phyloP scores from a whole-genome alignment of 1,140 invertebrate species.

The Coptotermes formosanus region DNA sequence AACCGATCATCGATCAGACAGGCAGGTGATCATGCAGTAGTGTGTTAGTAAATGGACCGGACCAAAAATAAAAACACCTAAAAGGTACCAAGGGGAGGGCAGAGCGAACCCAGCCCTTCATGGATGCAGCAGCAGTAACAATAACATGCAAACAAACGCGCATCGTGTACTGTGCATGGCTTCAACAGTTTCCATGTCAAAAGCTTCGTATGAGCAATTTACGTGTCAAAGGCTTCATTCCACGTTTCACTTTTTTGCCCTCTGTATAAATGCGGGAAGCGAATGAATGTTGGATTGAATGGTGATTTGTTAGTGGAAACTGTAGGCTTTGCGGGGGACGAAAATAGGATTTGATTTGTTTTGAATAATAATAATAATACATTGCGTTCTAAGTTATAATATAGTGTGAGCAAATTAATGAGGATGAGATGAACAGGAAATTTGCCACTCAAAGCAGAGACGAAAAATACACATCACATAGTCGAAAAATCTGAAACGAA shows the following conservation, averaged over 20 bases:
- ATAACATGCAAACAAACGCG: not conserved
- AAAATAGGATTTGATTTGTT: not conserved
- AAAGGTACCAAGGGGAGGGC: not conserved
- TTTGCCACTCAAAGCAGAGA: too few species aligned
- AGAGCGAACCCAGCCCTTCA: not conserved
- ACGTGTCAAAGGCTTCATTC: not conserved
- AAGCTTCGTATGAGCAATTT: constrained; percentile 6
- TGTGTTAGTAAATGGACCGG: not conserved
- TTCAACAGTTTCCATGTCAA: constrained; percentile 6
- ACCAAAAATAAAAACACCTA: not conserved
- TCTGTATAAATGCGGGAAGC: not conserved
- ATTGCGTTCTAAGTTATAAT: too few species aligned
- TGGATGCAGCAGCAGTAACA: not conserved
- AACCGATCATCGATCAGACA: not conserved
- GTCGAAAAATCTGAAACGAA: too few species aligned
- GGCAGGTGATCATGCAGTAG: not conserved
- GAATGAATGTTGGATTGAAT: not conserved
- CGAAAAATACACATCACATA: too few species aligned
- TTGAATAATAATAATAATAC: too few species aligned
- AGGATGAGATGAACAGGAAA: too few species aligned
- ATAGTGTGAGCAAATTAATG: too few species aligned
- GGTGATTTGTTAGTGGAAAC: not conserved
- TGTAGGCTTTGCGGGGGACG: not conserved
- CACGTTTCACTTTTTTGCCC: not conserved
- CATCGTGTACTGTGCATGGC: not conserved